Evolutionary conservation across 2,797 vertebrate species (phyloP).

Genomic region (Propithecus perrieri): DNA sequence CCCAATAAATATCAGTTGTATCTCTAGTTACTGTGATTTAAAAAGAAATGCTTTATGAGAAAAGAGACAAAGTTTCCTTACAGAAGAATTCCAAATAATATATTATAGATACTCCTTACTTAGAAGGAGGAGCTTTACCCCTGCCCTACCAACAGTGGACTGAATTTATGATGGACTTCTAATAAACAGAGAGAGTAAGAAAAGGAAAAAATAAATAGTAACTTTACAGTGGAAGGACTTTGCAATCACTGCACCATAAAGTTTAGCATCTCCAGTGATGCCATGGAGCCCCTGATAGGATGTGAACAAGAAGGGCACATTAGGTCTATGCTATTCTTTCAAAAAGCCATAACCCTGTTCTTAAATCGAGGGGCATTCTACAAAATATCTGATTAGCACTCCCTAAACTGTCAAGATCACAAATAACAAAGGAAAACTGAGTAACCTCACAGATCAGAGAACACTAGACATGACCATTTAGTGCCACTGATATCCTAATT

Average conservation of each 20-base stretch:
- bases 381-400: background rate
- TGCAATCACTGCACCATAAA: background rate
- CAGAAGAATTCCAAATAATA: background rate
- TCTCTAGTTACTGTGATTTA: background rate
- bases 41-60: background rate
- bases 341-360: background rate
- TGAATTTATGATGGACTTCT: background rate
- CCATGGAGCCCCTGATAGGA: background rate
- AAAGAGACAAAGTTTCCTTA: background rate
- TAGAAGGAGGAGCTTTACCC: background rate
- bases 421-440: background rate
- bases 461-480: background rate
- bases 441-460: background rate
- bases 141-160: fast-evolving
- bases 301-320: background rate
- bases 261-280: background rate
- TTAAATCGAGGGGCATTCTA: background rate
- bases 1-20: background rate
- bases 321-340: background rate
- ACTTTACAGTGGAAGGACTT: background rate
- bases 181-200: background rate
- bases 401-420: background rate
- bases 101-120: background rate
- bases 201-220: background rate
- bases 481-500: background rate